phyloP scores from a whole-genome alignment of 2,113 vertebrate genomes.

The Gorilla gorilla region DNA sequence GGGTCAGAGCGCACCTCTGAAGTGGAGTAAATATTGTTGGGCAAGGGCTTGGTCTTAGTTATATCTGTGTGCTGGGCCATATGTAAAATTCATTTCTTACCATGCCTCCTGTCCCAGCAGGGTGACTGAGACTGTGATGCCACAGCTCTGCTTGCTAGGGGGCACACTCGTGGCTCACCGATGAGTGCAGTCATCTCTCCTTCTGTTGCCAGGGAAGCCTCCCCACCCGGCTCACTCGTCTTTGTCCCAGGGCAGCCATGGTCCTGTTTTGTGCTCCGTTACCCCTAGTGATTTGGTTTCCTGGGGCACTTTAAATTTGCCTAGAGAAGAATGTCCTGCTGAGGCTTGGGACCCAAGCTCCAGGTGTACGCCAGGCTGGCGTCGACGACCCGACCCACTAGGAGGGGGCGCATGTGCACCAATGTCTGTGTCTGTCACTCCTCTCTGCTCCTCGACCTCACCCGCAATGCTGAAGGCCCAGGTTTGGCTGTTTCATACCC shows the following conservation, averaged over 20 bases:
- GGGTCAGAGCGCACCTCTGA: not conserved
- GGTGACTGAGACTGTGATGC: not conserved
- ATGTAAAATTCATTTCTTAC: not conserved
- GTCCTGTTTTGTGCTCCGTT: not conserved
- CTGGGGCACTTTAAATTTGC: no score
- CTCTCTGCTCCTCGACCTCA: not conserved
- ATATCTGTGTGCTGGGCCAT: no score
- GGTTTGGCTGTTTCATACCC: not conserved
- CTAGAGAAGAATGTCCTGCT: rapidly evolving
- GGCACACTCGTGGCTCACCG: not conserved
- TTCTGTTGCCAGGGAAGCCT: not conserved
- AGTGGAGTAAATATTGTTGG: not conserved
- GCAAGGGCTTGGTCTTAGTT: not conserved
- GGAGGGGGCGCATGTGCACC: not conserved
- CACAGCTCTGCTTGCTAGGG: not conserved
- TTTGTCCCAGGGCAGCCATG: not conserved
- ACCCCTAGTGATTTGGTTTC: not conserved
- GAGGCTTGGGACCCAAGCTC: no score
- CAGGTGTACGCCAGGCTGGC: no score
- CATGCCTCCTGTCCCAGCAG: not conserved
- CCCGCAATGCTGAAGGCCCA: not conserved
- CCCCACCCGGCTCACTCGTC: rapidly evolving
- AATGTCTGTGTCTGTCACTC: rapidly evolving
- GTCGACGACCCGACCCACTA: not conserved
- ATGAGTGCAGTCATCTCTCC: not conserved